Conservation (phyloP, 2,888 invertebrate species). For the Mesorhabditis spiculigera region DNA sequence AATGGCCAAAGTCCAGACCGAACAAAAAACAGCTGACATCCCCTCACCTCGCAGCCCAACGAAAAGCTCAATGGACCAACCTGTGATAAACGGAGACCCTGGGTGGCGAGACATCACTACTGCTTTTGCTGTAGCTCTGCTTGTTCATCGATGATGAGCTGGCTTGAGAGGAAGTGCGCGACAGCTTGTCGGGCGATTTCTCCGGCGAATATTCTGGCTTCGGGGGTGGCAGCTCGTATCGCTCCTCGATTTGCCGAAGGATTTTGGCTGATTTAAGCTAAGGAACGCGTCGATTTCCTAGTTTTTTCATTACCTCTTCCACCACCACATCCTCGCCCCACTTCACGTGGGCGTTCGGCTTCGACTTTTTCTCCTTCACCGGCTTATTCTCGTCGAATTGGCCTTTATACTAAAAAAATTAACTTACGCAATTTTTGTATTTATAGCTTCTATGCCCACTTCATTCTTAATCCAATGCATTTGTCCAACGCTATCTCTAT, state of each 20-base stretch:
- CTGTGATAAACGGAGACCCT: not conserved
- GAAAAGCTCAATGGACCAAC: not conserved
- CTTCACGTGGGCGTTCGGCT: not conserved
- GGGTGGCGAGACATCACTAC: not conserved
- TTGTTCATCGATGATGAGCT: not conserved
- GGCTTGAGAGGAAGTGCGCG: not conserved
- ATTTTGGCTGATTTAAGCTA: not conserved
- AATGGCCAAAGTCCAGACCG: too few species aligned
- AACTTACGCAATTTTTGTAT: not conserved
- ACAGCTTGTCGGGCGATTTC: not conserved
- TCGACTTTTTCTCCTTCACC: constrained; percentile 21
- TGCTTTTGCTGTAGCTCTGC: not conserved
- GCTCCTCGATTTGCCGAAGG: constrained; percentile 3
- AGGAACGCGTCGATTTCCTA: not conserved
- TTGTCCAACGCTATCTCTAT: not conserved
- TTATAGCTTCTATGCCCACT: not conserved
- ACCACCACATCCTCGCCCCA: not conserved
- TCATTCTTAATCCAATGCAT: not conserved
- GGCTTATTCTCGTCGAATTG: constrained; percentile 42
- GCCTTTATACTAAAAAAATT: constrained; percentile 43
- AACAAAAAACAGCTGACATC: too few species aligned
- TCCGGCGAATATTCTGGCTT: constrained; percentile 4
- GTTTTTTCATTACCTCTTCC: not conserved
- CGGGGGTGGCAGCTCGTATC: not conserved
- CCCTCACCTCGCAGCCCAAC: too few species aligned